phyloP scores from a whole-genome alignment of 2,888 invertebrate genomes.

The Cheilosia soror region DNA sequence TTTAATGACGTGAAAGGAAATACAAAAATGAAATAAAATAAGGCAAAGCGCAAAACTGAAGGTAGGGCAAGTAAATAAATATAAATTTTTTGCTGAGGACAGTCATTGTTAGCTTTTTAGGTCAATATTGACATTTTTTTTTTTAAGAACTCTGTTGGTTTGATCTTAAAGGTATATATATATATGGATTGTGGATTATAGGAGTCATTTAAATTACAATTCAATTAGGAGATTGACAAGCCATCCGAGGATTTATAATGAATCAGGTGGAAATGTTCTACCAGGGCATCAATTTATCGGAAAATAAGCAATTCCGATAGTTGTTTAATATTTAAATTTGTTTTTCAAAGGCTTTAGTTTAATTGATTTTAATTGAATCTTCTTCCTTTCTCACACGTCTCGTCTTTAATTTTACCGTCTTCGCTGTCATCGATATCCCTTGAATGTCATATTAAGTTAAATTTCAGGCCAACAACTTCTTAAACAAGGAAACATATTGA shows the following conservation, averaged over 20 bases:
- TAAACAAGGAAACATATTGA: too few species aligned
- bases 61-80: background rate
- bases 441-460: too few species aligned
- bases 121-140: slow-evolving; percentile 35
- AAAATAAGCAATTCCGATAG: too few species aligned
- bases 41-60: background rate
- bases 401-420: too few species aligned
- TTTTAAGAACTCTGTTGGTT: slow-evolving; percentile 2
- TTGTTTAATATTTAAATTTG: too few species aligned
- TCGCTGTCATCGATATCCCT: too few species aligned
- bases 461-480: too few species aligned
- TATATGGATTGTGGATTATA: slow-evolving; percentile 22
- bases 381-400: too few species aligned
- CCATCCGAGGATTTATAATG: background rate
- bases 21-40: slow-evolving; percentile 24
- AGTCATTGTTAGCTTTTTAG: background rate
- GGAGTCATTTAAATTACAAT: slow-evolving; percentile 32
- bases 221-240: slow-evolving; percentile 28
- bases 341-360: too few species aligned
- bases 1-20: slow-evolving; percentile 59
- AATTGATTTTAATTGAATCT: too few species aligned
- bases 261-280: too few species aligned
- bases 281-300: too few species aligned
- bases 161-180: background rate
- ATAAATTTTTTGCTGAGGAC: slow-evolving; percentile 15